phyloP scores from a whole-genome alignment of 2,888 invertebrate species.

The Drosophila niveifrons region DNA sequence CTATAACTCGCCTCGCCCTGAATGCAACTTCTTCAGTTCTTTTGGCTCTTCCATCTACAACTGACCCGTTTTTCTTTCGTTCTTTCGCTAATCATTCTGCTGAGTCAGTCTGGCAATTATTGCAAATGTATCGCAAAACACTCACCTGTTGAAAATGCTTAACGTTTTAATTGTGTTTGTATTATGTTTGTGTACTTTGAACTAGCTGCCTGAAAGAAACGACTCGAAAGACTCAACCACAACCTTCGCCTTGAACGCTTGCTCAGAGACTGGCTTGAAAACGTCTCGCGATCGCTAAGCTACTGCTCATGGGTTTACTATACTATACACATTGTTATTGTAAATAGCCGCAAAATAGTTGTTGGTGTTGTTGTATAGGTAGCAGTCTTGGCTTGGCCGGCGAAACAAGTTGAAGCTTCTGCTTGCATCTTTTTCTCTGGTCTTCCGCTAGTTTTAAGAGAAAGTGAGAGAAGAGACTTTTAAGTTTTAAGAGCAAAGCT shows the following conservation, averaged over 20 bases:
- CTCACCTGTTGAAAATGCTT: conserved; percentile 60
- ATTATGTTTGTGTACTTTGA: conserved; percentile 59
- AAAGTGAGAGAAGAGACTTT: conserved; percentile 10
- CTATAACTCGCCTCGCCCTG: conserved; percentile 38
- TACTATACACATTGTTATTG: conserved; percentile 49
- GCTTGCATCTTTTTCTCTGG: conserved; percentile 19
- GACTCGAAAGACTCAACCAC: conserved; percentile 48
- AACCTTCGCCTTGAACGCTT: conserved; percentile 84
- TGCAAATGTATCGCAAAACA: conserved; percentile 27
- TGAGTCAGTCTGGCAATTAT: conserved; percentile 40
- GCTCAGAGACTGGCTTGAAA: conserved; percentile 74
- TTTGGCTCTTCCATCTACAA: conserved; percentile 24
- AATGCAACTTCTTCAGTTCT: conserved; percentile 46
- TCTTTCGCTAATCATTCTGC: conserved; percentile 30
- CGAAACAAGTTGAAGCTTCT: conserved; percentile 59
- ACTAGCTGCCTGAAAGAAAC: conserved; percentile 35
- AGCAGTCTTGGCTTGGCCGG: conserved; percentile 46
- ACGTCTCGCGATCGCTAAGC: conserved; percentile 51
- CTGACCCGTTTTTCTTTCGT: conserved; percentile 64
- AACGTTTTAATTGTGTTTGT: conserved; percentile 31
- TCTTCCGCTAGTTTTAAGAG: conserved; percentile 29
- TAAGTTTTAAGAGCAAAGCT: not conserved
- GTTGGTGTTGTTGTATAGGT: conserved; percentile 15
- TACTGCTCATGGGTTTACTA: conserved; percentile 8
- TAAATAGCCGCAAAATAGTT: conserved; percentile 48